Conservation (phyloP, 2,113 vertebrate genomes). For the Chlamydotis undulata region DNA sequence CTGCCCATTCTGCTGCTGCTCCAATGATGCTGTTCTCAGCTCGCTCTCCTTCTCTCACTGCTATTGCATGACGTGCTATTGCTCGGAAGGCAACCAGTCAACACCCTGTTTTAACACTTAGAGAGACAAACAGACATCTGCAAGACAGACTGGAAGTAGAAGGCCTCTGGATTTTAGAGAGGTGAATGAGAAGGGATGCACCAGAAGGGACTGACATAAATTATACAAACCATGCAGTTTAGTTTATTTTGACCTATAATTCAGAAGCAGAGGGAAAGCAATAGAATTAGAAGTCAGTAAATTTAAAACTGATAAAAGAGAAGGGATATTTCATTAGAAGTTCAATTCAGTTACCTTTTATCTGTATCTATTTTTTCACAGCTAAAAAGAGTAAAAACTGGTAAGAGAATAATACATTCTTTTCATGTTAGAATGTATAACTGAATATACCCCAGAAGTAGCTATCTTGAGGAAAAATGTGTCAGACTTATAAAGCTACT, state of each 20-base stretch:
- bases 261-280: not conserved
- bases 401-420: not conserved
- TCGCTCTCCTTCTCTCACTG: not conserved
- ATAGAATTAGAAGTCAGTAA: not conserved
- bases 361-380: not conserved
- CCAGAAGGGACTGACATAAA: not conserved
- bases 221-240: not conserved
- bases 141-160: not conserved
- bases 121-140: not conserved
- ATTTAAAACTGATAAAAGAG: not conserved
- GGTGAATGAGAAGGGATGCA: not conserved
- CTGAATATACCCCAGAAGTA: not conserved
- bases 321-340: not conserved
- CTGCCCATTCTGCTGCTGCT: not conserved
- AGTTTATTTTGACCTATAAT: not conserved
- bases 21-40: not conserved
- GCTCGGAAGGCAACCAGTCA: not conserved
- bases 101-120: not conserved
- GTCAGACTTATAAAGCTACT: not conserved
- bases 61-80: not conserved
- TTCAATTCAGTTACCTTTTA: not conserved
- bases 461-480: not conserved
- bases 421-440: not conserved
- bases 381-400: not conserved
- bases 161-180: not conserved